Evolutionary conservation across 2,888 invertebrate species (phyloP).

Genomic region (Drosophila antonietae): DNA sequence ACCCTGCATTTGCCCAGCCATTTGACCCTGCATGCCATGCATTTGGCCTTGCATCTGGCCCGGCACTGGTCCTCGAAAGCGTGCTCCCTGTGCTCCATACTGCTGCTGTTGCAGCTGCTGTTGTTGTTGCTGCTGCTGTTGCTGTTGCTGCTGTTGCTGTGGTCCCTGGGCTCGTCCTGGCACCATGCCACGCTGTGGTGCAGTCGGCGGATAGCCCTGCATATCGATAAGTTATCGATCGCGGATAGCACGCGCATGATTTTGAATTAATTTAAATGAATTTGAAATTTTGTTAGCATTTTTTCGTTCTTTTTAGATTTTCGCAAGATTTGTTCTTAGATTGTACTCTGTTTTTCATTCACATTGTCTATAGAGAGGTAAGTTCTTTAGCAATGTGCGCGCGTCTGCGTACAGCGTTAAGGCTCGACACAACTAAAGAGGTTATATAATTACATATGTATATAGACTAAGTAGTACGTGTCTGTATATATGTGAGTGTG

Average conservation of each 20-base stretch:
- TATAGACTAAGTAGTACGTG: conserved; percentile 3
- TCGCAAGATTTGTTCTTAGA: conserved; percentile 60
- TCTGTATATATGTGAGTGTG: conserved; percentile 19
- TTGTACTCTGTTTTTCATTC: conserved; percentile 77
- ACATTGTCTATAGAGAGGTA: conserved; percentile 70
- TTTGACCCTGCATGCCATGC: conserved; percentile 70
- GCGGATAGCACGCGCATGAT: conserved; percentile 63
- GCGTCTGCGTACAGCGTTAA: conserved; percentile 58
- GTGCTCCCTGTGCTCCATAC: conserved; percentile 84
- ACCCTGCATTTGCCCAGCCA: conserved; percentile 85
- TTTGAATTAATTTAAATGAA: conserved; percentile 78
- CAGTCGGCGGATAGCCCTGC: conserved; percentile 81
- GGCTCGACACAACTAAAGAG: conserved; percentile 61
- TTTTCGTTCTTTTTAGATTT: conserved; percentile 41
- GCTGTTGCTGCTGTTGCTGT: conserved; percentile 86
- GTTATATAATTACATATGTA: conserved; percentile 28
- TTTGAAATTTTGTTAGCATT: conserved; percentile 78
- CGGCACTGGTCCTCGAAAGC: conserved; percentile 80
- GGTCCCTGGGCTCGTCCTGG: conserved; percentile 78
- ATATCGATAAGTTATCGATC: conserved; percentile 44
- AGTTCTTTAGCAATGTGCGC: conserved; percentile 51
- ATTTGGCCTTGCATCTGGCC: conserved; percentile 72
- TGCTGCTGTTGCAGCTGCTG: conserved; percentile 85
- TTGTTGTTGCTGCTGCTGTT: conserved; percentile 85
- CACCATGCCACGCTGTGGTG: conserved; percentile 78